Base-by-base conservation (phyloP, 2,888 invertebrate species). In the Glyphotaelius pellucidus region DNA sequence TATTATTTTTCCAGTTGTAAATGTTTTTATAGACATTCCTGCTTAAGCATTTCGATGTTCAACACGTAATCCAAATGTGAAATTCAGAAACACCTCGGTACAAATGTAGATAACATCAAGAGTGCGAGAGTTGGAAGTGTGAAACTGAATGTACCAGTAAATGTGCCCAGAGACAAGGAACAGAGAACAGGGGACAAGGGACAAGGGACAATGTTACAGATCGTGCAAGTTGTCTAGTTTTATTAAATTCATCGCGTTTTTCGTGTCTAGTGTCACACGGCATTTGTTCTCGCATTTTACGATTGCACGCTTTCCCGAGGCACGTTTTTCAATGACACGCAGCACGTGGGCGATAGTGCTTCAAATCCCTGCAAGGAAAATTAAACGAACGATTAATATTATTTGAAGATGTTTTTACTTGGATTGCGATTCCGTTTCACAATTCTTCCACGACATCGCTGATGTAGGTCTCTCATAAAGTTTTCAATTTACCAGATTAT, bases 241-340 rank as follows among this genome's bases (percentile, higher is more conserved):
- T 67, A 79, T 79, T 88, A 79, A 88, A 88, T 88, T 88, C 88
- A 35, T 88, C 88, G 19, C 88, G 79, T 88, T 88, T 88, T 88
- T 86, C 79, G 88, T 88, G 88, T 88, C 88, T 88, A 35, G 88
- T 88, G 88, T 88, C 88, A 86, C 79, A 38, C 67, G 67, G 30
- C 88, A 88, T 88, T 88, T 88, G 88, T 88, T 79, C 32, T 67
- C 79, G 88, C 31, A 32, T 19, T 88, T 88, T 79, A 88, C 88
- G 88, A 88, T 79, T 15, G 31, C n/a, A 47, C 86, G 86, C 86
- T 31, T 52, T 86, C n/a, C 9, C 47, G n/a, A 31, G 47, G 86
- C 42, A 30, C 86, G 47, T 42, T 86, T 47, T 42, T 86, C 47
- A 86, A 86, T 19, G 15, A 3, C 25, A 38, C 52, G 19, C 52